These are phyloP conservation scores for Cosmia trapezina DNA, from an alignment of 2,888 invertebrate genomes.

Conservation along the genomic window DNA sequence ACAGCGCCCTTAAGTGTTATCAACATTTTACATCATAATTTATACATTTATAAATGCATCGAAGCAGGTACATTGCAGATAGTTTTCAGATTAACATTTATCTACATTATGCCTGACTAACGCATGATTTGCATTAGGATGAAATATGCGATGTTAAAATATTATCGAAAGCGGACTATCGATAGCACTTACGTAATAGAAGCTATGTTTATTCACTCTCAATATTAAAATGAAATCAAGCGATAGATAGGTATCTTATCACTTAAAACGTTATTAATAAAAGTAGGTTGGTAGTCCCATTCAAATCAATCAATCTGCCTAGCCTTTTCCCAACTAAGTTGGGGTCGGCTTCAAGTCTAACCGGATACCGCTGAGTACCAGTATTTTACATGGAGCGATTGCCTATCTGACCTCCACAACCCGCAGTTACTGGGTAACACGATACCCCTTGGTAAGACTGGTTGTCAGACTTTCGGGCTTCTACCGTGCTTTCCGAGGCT, in stretches of 20 bases:
- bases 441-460: too few species aligned
- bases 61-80: constrained; percentile 1
- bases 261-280: constrained; percentile 35
- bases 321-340: too few species aligned
- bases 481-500: too few species aligned
- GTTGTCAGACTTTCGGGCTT: too few species aligned
- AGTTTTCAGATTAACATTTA: constrained; percentile 39
- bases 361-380: too few species aligned
- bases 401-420: too few species aligned
- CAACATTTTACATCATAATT: constrained; percentile 28
- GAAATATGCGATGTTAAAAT: constrained; percentile 47
- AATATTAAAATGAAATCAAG: constrained; percentile 59
- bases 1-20: constrained; percentile 12
- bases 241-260: constrained; percentile 46
- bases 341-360: too few species aligned
- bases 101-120: constrained; percentile 27
- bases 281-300: not conserved
- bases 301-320: not conserved
- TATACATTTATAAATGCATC: constrained; percentile 18
- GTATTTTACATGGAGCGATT: too few species aligned
- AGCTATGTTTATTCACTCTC: constrained; percentile 37
- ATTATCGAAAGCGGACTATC: constrained; percentile 36
- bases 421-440: too few species aligned
- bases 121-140: constrained; percentile 45
- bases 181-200: constrained; percentile 44